phyloP scores from a whole-genome alignment of 2,797 vertebrate species.

The Gadopsis bispinosus region DNA sequence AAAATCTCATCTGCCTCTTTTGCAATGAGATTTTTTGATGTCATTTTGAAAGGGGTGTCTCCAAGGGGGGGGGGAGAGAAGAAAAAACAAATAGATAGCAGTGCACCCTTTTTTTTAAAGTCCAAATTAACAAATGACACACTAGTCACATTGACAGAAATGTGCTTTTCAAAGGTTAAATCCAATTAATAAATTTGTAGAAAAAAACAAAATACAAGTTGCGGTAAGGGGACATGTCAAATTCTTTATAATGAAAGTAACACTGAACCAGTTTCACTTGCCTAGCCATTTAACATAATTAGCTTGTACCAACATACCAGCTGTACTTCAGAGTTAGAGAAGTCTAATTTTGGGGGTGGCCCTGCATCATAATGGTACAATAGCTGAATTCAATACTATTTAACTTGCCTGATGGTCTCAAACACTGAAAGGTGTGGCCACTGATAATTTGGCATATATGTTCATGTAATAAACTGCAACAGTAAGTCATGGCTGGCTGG shows the following conservation, averaged over 20 bases:
- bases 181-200: constrained; percentile 40
- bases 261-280: constrained; percentile 57
- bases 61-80: background rate
- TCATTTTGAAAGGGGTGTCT: constrained; percentile 46
- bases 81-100: constrained; percentile 3
- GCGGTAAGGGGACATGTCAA: constrained; percentile 47
- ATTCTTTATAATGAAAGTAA: constrained; percentile 56
- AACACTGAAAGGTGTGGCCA: constrained; percentile 48
- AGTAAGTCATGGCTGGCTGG: constrained; percentile 44
- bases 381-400: constrained; percentile 30
- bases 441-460: constrained; percentile 52
- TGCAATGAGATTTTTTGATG: constrained; percentile 31
- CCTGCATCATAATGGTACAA: constrained; percentile 37
- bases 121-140: constrained; percentile 42
- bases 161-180: constrained; percentile 78
- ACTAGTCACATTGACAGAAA: constrained; percentile 58
- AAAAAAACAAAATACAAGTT: constrained; percentile 10
- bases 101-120: constrained; percentile 12
- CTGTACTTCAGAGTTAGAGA: constrained; percentile 18
- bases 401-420: constrained; percentile 32
- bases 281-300: constrained; percentile 37
- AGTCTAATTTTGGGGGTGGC: constrained; percentile 23
- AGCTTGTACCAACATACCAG: constrained; percentile 39
- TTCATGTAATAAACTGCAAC: constrained; percentile 35
- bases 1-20: constrained; percentile 39